phyloP scores from a whole-genome alignment of 2,797 vertebrate species.

The Hippocampus kuda region DNA sequence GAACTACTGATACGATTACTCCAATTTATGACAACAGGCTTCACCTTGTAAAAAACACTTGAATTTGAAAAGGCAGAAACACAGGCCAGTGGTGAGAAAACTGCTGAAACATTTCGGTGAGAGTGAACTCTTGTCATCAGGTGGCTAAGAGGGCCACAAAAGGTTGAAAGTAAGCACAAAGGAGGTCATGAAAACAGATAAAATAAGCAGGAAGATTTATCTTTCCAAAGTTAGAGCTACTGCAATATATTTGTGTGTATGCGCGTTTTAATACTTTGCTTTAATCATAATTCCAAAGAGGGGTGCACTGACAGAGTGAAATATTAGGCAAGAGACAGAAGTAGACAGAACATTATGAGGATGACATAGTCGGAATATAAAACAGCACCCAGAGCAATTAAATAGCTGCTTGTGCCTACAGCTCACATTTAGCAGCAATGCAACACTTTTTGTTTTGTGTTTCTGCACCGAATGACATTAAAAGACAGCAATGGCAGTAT shows the following conservation, averaged over 20 bases:
- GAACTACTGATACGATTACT: too few species aligned
- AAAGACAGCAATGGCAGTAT: not conserved
- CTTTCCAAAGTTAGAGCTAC: not conserved
- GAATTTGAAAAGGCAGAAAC: not conserved
- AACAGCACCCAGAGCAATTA: slow-evolving; percentile 4
- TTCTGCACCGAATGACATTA: not conserved
- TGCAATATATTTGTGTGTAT: not conserved
- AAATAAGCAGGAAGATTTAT: not conserved
- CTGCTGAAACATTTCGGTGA: too few species aligned
- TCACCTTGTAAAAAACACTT: too few species aligned
- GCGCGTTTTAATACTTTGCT: not conserved
- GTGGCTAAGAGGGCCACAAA: not conserved
- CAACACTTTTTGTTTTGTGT: slow-evolving; percentile 1
- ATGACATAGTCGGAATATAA: slow-evolving; percentile 6
- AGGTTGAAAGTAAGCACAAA: not conserved
- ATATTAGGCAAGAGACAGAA: slow-evolving; percentile 1
- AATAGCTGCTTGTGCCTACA: slow-evolving; percentile 7
- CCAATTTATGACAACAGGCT: too few species aligned
- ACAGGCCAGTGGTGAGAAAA: not conserved
- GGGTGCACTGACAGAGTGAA: slow-evolving; percentile 2
- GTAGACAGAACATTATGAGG: slow-evolving; percentile 4
- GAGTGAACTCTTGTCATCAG: not conserved
- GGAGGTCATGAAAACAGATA: not conserved
- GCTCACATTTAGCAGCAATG: slow-evolving; percentile 6
- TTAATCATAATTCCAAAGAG: slow-evolving; percentile 6